Base-by-base conservation (phyloP, 2,113 vertebrate species). In the Pseudopodoces humilis region DNA sequence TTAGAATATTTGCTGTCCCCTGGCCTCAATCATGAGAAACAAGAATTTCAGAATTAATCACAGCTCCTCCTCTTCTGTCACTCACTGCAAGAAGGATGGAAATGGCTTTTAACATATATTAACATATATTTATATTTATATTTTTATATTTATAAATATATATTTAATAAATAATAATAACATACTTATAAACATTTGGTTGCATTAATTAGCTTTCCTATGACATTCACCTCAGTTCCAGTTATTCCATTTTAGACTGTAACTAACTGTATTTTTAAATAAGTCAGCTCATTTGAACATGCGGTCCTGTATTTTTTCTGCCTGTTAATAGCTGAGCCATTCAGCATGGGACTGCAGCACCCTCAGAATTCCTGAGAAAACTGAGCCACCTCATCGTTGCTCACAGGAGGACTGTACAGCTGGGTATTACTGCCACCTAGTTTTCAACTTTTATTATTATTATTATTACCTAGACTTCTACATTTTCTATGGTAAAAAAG, bases 341-440 rank as follows among this genome's bases (percentile, higher is more conserved):
- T 94, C 62, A 47, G 64, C 15, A 15, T 59, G 59, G 83, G 69
- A 60, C 86, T 70, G 76, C 86, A 88, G 85, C 60, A 91, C 70
- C 55, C 74, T 81, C 60, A 44, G 68, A 83, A 95, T 92, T 96
- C 95, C 69, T 87, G 62, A 82, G 67, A 94, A 92, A 82, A 63
- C 55, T 55, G 95, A 96, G 35, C 93, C 94, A 96, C 90, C 69
- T 75, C 71, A 82, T 13, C 79, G 18, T 6, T 19, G 11, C 81
- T 94, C 47, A 52, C 2, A 58, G 69, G 58, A 83, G 27, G 23
- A 14, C 70, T 95, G 27, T 88, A 94, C 4, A 20, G 72, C 71
- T 96, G 86, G 83, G 44, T 63, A 83, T 96, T 94, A 95, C 96
- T 97, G 97, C 96, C 97, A 97, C 77, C 95, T 97, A 97, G 97